phyloP scores from a whole-genome alignment of 2,888 invertebrate species.

The Iselma pallidipennis region DNA sequence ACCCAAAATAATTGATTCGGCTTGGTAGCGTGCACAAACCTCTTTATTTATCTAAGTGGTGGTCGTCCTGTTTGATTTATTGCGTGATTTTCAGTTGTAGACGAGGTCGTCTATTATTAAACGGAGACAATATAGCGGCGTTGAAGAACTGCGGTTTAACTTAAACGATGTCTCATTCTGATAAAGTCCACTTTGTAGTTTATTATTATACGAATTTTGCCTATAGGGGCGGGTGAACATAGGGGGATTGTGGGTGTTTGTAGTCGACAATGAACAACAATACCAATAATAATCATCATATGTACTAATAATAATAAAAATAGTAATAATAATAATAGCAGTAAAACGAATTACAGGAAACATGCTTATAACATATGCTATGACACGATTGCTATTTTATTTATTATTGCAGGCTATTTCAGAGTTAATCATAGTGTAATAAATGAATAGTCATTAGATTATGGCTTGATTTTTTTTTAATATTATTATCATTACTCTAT shows the following conservation, averaged over 20 bases:
- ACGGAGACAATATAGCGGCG: neutral
- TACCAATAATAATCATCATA: neutral
- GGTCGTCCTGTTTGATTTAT: neutral
- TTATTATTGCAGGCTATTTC: neutral
- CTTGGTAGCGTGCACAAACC: neutral
- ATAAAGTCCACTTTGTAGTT: too few species aligned
- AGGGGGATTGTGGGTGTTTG: neutral
- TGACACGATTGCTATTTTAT: neutral
- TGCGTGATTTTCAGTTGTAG: neutral
- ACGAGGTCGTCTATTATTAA: neutral
- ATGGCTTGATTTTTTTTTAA: neutral
- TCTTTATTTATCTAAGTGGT: neutral
- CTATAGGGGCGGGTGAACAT: too few species aligned
- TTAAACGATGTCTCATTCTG: too few species aligned
- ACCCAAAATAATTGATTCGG: neutral
- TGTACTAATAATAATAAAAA: neutral
- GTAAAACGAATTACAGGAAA: neutral
- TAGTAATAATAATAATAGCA: neutral
- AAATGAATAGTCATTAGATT: neutral
- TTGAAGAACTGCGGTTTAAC: neutral
- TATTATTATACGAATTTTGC: too few species aligned
- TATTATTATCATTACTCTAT: neutral
- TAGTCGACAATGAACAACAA: neutral
- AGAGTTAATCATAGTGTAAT: neutral
- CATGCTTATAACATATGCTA: neutral